Evolutionary conservation across 2,888 invertebrate species (phyloP).

Genomic region (Alsophila aescularia): DNA sequence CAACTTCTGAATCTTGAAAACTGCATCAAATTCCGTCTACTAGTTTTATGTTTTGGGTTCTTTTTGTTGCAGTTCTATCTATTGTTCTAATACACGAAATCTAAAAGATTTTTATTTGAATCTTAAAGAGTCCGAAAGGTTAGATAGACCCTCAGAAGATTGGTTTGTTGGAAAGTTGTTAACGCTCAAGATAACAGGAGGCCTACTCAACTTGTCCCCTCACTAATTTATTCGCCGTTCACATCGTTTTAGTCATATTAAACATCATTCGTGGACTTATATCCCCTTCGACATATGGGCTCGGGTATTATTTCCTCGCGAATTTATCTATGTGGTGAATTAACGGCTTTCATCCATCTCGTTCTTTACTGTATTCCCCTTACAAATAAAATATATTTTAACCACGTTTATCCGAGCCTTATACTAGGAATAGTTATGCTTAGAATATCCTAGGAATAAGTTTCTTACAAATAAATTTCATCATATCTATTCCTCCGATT

Average conservation of each 20-base stretch:
- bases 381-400: too few species aligned
- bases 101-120: neutral
- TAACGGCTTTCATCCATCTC: neutral
- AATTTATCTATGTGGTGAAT: conserved; percentile 31
- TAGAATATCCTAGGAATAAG: too few species aligned
- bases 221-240: conserved; percentile 72
- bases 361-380: too few species aligned
- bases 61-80: too few species aligned
- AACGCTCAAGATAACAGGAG: conserved; percentile 31
- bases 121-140: conserved; percentile 13
- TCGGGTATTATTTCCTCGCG: conserved; percentile 51
- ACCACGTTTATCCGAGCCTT: too few species aligned
- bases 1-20: too few species aligned
- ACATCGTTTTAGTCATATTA: conserved; percentile 62
- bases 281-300: conserved; percentile 58
- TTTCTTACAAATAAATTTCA: too few species aligned
- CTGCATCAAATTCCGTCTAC: too few species aligned
- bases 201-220: conserved; percentile 50
- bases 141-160: conserved; percentile 27
- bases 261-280: conserved; percentile 63
- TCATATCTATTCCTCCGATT: too few species aligned
- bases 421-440: too few species aligned
- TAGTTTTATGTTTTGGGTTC: too few species aligned
- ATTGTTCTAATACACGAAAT: too few species aligned
- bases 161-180: conserved; percentile 33